Evolutionary conservation across 2,888 invertebrate species (phyloP).

Genomic region (Coremacera marginata): DNA sequence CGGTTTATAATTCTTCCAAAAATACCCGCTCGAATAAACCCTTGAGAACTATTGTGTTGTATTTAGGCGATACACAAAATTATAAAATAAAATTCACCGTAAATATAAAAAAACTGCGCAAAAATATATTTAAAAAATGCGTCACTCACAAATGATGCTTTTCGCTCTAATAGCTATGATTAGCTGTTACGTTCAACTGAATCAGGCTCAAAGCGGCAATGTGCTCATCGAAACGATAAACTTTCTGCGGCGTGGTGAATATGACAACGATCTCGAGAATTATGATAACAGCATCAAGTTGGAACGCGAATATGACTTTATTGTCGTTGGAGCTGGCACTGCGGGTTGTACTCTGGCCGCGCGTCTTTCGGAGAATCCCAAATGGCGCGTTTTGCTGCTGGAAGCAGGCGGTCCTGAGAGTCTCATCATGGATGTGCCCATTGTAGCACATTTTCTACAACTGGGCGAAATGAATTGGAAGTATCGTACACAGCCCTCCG

Average conservation of each 20-base stretch:
- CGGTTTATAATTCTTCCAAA: too few species aligned
- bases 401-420: conserved; percentile 82
- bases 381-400: conserved; percentile 76
- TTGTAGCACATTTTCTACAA: conserved; percentile 80
- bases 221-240: conserved; percentile 61
- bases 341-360: conserved; percentile 84
- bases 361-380: conserved; percentile 77
- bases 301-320: conserved; percentile 78
- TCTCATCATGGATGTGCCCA: conserved; percentile 80
- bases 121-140: neutral
- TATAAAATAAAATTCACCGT: neutral
- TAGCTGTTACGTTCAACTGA: neutral
- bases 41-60: neutral
- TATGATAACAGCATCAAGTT: conserved; percentile 59
- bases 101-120: neutral
- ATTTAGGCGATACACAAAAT: too few species aligned
- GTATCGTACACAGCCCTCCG: conserved; percentile 83
- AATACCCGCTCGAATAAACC: too few species aligned
- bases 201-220: conserved; percentile 52
- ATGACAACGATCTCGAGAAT: conserved; percentile 63
- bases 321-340: conserved; percentile 84
- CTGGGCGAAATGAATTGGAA: conserved; percentile 81
- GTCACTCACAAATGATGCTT: neutral
- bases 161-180: neutral
- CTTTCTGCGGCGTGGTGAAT: conserved; percentile 64